These are phyloP conservation scores for Exephanes ischioxanthus DNA, from an alignment of 2,888 invertebrate genomes.

Conservation along the genomic window DNA sequence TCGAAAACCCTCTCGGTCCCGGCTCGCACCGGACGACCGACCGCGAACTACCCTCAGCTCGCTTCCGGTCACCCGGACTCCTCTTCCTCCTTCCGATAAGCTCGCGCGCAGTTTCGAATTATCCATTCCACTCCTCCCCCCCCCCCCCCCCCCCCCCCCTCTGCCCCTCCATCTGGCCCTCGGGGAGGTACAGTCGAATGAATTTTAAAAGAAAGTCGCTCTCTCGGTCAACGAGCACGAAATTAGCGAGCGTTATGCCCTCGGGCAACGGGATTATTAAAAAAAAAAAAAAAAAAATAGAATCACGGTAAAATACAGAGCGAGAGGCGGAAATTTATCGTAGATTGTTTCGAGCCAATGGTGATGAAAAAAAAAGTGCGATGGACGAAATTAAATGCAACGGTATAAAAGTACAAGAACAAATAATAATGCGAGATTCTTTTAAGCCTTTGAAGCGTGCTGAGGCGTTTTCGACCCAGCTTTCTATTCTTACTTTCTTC, in stretches of 20 bases:
- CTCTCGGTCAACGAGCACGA: slow-evolving; percentile 8
- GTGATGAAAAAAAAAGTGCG: neutral
- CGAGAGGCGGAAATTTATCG: neutral
- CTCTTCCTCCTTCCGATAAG: slow-evolving; percentile 49
- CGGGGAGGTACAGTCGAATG: slow-evolving; percentile 19
- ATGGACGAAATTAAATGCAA: too few species aligned
- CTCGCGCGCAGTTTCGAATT: slow-evolving; percentile 56
- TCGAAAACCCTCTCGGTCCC: slow-evolving; percentile 46
- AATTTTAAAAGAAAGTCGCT: slow-evolving; percentile 39
- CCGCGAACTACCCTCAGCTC: slow-evolving; percentile 43
- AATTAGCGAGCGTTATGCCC: slow-evolving; percentile 17
- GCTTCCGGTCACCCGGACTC: slow-evolving; percentile 57
- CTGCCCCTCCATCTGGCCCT: neutral
- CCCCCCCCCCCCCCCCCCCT: too few species aligned
- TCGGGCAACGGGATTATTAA: neutral
- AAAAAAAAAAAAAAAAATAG: neutral
- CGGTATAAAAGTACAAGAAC: too few species aligned
- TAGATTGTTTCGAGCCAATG: slow-evolving; percentile 2
- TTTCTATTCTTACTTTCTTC: too few species aligned
- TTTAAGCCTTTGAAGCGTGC: too few species aligned
- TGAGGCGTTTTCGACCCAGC: too few species aligned
- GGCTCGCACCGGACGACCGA: slow-evolving; percentile 41
- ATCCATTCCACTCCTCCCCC: slow-evolving; percentile 32
- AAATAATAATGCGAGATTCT: too few species aligned
- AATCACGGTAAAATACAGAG: neutral